A percentile compares a stretch with the other conserved stretches of the same genome.
phyloP scores from a whole-genome alignment of 1,140 invertebrate genomes.

The Penaeus japonicus region DNA sequence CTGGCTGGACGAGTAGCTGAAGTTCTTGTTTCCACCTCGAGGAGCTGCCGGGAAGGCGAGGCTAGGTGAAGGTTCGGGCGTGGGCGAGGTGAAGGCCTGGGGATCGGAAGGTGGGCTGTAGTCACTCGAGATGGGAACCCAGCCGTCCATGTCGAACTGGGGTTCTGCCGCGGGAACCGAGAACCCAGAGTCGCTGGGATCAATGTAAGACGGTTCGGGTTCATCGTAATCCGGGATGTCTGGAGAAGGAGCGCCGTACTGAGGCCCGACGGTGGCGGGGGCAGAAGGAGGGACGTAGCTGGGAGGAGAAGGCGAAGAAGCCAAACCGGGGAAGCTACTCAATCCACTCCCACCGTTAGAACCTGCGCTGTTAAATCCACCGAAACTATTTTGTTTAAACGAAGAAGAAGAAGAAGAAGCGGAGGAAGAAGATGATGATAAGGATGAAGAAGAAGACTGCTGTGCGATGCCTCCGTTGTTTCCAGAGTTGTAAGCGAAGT shows the following conservation, averaged over 20 bases:
- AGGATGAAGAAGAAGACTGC: not conserved
- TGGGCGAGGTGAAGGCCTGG: not conserved
- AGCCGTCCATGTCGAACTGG: constrained; percentile 29
- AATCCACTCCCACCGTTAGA: not conserved
- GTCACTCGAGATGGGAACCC: constrained; percentile 1
- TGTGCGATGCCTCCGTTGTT: not conserved
- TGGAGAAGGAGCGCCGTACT: not conserved
- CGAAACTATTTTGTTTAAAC: constrained; percentile 15
- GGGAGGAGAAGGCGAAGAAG: not conserved
- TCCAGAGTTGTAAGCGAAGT: not conserved
- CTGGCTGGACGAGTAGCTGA: not conserved
- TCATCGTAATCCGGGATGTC: not conserved
- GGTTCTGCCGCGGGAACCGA: constrained; percentile 30
- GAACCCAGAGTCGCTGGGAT: not conserved
- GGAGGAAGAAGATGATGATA: not conserved
- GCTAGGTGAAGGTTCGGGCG: not conserved
- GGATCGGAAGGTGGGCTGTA: not conserved
- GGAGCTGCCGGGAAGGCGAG: not conserved
- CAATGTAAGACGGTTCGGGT: not conserved
- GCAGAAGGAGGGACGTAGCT: not conserved
- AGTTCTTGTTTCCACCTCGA: not conserved
- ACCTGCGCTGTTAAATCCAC: constrained; percentile 1
- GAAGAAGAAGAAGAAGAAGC: constrained; percentile 21
- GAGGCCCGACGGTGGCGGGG: not conserved
- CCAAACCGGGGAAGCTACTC: not conserved